Percentiles rank a stretch among this genome's conserved stretches.
Conservation (phyloP, 2,888 invertebrate genomes). For the Neoscelio sp. region DNA sequence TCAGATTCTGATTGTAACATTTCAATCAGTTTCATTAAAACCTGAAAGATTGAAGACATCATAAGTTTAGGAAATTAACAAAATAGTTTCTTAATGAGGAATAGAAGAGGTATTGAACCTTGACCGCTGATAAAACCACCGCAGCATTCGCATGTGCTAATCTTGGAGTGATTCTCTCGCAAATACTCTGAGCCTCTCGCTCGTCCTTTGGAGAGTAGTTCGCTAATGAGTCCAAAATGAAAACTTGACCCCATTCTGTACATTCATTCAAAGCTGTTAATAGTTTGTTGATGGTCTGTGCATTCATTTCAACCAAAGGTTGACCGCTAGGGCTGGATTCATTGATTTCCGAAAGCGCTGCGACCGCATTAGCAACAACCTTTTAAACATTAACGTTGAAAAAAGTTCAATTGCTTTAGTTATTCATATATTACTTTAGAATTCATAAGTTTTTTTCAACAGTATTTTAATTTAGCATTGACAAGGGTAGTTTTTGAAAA, state of each 20-base stretch:
- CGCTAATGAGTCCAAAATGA: constrained; percentile 98
- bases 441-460: no score
- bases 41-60: constrained; percentile 83
- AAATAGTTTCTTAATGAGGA: constrained; percentile 2
- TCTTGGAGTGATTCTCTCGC: constrained; percentile 98
- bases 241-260: constrained; percentile 99
- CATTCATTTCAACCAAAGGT: constrained; percentile 97
- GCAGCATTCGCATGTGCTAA: constrained; percentile 99
- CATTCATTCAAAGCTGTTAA: constrained; percentile 99
- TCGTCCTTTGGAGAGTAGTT: constrained; percentile 99
- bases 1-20: constrained; percentile 97
- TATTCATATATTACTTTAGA: no score
- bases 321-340: constrained; percentile 98
- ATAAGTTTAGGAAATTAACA: constrained; percentile 11
- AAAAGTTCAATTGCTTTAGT: no score
- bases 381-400: no score
- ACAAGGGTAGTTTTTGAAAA: no score
- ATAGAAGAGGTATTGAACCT: constrained; percentile 86
- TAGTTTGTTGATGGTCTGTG: constrained; percentile 98
- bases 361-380: constrained; percentile 99
- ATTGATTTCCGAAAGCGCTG: constrained; percentile 98
- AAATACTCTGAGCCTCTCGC: constrained; percentile 98
- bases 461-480: no score
- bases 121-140: constrained; percentile 98
- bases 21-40: constrained; percentile 99